A percentile compares a stretch with the other conserved stretches of the same genome.
These are phyloP conservation scores for Goniozus legneri DNA, from an alignment of 1,140 invertebrate species.

Conservation along the genomic window DNA sequence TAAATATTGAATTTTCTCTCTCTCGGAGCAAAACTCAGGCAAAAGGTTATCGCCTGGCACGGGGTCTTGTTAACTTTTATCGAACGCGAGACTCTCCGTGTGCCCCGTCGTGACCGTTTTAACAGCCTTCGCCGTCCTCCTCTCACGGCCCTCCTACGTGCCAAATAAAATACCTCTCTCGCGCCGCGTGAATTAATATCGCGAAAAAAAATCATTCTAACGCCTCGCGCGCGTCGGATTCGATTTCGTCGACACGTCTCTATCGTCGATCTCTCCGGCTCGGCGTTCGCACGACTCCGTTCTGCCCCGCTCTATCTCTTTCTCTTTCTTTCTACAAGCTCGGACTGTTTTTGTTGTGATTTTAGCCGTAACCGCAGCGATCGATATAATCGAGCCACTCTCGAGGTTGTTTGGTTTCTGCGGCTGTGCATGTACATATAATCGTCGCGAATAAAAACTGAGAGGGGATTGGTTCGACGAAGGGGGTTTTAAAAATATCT, in stretches of 20 bases:
- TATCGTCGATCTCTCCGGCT: background rate
- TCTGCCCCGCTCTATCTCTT: too few relatives aligned
- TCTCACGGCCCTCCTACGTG: background rate
- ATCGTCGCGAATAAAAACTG: too few relatives aligned
- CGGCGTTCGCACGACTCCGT: too few relatives aligned
- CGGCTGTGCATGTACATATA: too few relatives aligned
- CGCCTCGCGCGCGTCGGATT: slow-evolving; percentile 20
- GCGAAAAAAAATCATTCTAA: slow-evolving; percentile 3
- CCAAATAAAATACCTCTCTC: slow-evolving; percentile 14
- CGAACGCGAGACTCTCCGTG: slow-evolving; percentile 25
- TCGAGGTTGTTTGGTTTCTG: too few relatives aligned
- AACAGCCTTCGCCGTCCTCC: background rate
- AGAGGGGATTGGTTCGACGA: too few relatives aligned
- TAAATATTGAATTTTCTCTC: slow-evolving; percentile 23
- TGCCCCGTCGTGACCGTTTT: slow-evolving; percentile 2
- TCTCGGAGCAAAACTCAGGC: too few relatives aligned
- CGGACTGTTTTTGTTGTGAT: too few relatives aligned
- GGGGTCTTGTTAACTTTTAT: slow-evolving; percentile 22
- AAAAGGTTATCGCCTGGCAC: slow-evolving; percentile 18
- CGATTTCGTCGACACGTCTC: slow-evolving; percentile 11
- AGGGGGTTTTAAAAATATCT: too few relatives aligned
- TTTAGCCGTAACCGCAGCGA: too few relatives aligned
- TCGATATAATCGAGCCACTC: too few relatives aligned
- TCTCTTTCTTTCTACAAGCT: too few relatives aligned
- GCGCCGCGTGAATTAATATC: slow-evolving; percentile 9